These are phyloP conservation scores for Drosophila saltans DNA, from an alignment of 1,140 invertebrate genomes.

Conservation along the genomic window DNA sequence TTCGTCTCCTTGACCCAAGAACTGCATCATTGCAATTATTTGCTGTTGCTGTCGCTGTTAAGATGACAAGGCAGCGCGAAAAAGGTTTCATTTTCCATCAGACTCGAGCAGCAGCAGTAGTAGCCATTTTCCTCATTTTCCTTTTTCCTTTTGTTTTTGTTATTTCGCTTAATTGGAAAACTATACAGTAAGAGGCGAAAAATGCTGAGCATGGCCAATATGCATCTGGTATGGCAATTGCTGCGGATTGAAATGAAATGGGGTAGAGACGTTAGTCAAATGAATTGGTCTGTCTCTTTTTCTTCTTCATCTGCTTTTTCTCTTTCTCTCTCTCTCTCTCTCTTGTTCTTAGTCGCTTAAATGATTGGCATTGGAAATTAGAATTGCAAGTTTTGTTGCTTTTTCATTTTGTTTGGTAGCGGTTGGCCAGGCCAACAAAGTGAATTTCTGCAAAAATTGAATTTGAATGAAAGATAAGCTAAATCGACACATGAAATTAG, in stretches of 20 bases:
- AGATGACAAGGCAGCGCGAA: constrained; percentile 11
- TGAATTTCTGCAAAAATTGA: constrained; percentile 6
- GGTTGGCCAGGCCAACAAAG: constrained; percentile 9
- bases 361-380: constrained; percentile 35
- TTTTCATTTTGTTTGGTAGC: constrained; percentile 12
- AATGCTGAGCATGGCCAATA: constrained; percentile 16
- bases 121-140: constrained; percentile 9
- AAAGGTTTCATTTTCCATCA: constrained; percentile 12
- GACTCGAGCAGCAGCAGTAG: background rate
- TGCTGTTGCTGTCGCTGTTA: constrained; percentile 12
- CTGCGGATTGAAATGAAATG: constrained; percentile 27
- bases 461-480: constrained; percentile 1
- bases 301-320: too few species aligned
- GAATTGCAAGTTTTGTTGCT: constrained; percentile 44
- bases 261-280: background rate
- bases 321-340: background rate
- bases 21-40: constrained; percentile 18
- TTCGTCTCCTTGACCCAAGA: background rate
- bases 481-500: background rate
- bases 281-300: background rate
- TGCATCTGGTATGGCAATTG: constrained; percentile 41
- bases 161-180: constrained; percentile 23
- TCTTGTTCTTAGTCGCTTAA: constrained; percentile 19
- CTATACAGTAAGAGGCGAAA: constrained; percentile 15
- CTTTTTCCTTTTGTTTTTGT: constrained; percentile 16